A percentile compares a stretch with the other conserved stretches of the same genome.
Conservation (phyloP, 37 sponge, comb jelly and placozoan genomes). For the Bolinopsis microptera region DNA sequence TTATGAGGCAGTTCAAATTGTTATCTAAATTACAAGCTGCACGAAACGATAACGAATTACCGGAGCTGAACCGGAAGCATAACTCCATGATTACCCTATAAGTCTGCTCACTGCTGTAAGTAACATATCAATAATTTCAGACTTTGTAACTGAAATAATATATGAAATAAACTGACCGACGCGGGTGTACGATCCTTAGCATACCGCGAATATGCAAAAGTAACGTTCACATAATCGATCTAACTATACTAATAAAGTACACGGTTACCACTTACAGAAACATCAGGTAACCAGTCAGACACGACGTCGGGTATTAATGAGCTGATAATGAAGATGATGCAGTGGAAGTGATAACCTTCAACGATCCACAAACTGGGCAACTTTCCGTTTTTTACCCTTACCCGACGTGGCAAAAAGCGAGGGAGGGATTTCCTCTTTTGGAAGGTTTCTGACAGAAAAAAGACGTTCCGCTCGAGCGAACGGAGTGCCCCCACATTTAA, state of each 20-base stretch:
- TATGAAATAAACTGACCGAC: no score
- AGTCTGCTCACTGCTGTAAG: not conserved
- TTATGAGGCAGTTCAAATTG: no score
- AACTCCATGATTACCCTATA: not conserved
- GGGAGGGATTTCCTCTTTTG: slow-evolving; percentile 71
- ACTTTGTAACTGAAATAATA: not conserved
- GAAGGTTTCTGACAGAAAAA: slow-evolving; percentile 73
- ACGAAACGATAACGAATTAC: no score
- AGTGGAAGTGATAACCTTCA: not conserved
- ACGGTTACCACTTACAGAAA: no score
- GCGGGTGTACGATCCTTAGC: not conserved
- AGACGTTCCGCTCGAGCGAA: slow-evolving; percentile 78
- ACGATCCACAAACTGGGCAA: not conserved
- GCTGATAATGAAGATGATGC: not conserved
- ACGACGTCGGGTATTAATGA: no score
- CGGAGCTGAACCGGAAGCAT: not conserved
- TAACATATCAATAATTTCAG: not conserved
- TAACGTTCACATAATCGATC: not conserved
- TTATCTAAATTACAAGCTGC: no score
- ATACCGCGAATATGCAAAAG: not conserved
- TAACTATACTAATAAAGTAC: no score
- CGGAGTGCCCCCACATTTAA: slow-evolving; percentile 94
- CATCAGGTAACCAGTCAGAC: no score
- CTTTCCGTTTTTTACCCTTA: slow-evolving; percentile 34
- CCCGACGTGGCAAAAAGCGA: slow-evolving; percentile 71